Conservation (phyloP, 2,888 invertebrate species). For the Hanleya hanleyi region DNA sequence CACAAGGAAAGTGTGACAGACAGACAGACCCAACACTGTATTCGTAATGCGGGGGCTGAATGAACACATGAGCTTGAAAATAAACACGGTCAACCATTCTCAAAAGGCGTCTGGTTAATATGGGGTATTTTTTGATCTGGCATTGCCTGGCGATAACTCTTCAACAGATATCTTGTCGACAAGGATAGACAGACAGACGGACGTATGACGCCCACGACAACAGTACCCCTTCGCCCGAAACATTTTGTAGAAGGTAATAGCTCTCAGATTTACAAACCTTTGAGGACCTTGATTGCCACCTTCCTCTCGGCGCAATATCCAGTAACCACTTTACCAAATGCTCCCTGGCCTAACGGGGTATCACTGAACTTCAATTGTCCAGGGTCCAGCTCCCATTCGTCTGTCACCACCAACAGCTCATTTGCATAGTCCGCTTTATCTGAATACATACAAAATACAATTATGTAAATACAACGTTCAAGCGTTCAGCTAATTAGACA, state of each 20-base stretch:
- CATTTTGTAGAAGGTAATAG: neutral
- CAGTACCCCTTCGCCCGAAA: neutral
- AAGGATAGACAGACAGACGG: neutral
- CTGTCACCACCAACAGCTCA: slow-evolving; percentile 58
- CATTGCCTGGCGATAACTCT: neutral
- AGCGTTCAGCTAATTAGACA: too few species aligned
- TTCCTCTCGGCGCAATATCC: slow-evolving; percentile 63
- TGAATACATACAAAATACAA: too few species aligned
- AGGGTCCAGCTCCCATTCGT: slow-evolving; percentile 70
- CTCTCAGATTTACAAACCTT: too few species aligned
- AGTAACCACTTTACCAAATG: slow-evolving; percentile 71
- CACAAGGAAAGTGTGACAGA: too few species aligned
- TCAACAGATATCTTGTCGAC: neutral
- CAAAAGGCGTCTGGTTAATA: too few species aligned
- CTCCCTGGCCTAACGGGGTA: slow-evolving; percentile 69
- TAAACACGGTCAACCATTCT: too few species aligned
- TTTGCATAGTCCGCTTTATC: slow-evolving; percentile 65
- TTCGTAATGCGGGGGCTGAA: too few species aligned
- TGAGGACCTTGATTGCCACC: slow-evolving; percentile 85
- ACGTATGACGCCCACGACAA: neutral
- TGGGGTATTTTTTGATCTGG: too few species aligned
- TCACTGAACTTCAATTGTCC: slow-evolving; percentile 60
- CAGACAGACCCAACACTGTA: too few species aligned
- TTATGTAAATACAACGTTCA: too few species aligned
- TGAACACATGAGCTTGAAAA: too few species aligned